Base-by-base conservation (phyloP, 2,888 invertebrate genomes). In the Julus scandinavius region DNA sequence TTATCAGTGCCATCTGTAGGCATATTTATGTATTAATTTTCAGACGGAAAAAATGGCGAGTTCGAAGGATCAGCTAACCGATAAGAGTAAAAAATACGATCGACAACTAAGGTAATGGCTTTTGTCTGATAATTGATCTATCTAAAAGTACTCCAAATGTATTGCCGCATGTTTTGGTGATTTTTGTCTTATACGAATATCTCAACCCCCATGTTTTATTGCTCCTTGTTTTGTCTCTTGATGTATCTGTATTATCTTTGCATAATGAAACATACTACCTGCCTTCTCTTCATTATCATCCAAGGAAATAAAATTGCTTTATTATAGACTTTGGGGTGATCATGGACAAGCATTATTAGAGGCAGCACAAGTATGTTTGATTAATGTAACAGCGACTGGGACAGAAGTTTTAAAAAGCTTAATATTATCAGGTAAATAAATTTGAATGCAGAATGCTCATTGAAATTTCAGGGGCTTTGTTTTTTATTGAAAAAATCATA, bases 331-430 rank as follows among this genome's bases (percentile, higher is more conserved):
- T 91, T 99, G 99, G 99, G 99, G 99, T 90, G 99, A 99, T 92
- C 98, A 99, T 93, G 99, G 99, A 0, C 99, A 99, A 93, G 93
- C 94, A 90, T 94, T 96, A 4, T 93, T 99, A 89, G 99, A 99
- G 94, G 94, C 94, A 90, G 96, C 98, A 20, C 96, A 97, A 92
- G 95, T 99, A 90, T 99, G 99, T 92, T 92, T 99, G 41, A 96
- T 99, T 90, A 98, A 98, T 93, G 98, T 98, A 0, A 97, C 96
- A 83, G 97, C 97, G 7, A 94, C 97, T 86, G 99, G 99, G 17
- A 98, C 99, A 41, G 99, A 99, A 94, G 95, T 97, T 89, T 93
- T 99, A 49, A 99, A 99, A 92, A 97, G 97, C 45, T 94, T 99
- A 50, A 96, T 99, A 15, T 93, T 99, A 63, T 99, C 99, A 87